Evolutionary conservation across 2,113 vertebrate genomes (phyloP).

Genomic region (Mobula birostris): DNA sequence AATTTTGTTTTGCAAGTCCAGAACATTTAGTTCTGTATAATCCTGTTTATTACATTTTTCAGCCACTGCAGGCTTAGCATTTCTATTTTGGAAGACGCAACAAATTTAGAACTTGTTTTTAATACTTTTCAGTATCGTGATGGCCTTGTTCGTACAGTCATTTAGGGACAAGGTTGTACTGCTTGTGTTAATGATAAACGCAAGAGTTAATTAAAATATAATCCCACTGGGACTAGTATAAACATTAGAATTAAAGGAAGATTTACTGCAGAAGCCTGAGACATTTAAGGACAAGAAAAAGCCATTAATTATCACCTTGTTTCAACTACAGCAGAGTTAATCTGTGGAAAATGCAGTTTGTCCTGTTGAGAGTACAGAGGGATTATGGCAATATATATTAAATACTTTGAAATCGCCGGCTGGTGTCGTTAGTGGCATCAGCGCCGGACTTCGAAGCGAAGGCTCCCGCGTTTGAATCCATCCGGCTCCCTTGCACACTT

Average conservation of each 20-base stretch:
- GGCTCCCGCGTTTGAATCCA: too few species aligned
- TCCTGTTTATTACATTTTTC: neutral
- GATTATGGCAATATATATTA: neutral
- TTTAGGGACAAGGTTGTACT: neutral
- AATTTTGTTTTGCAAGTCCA: neutral
- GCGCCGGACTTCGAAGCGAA: too few species aligned
- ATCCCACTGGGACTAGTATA: neutral
- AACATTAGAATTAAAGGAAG: conserved; percentile 37
- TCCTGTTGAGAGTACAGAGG: neutral
- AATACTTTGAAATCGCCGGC: neutral
- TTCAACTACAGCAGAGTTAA: conserved; percentile 40
- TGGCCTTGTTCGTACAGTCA: neutral
- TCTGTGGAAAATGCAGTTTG: neutral
- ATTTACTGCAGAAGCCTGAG: conserved; percentile 45
- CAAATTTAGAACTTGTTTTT: too few species aligned
- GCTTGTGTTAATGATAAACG: neutral
- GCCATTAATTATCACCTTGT: conserved; percentile 50
- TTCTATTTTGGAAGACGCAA: neutral
- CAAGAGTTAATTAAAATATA: neutral
- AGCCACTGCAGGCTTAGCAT: neutral
- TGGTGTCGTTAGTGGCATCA: too few species aligned
- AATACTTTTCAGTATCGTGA: neutral
- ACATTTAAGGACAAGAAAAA: conserved; percentile 46
- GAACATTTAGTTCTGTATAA: neutral
- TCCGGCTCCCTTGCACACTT: too few species aligned